Percentiles rank a stretch among this genome's conserved stretches.
These are phyloP conservation scores for Tokudaia tokunoshimensis DNA, from an alignment of 2,797 vertebrate genomes.

Conservation along the genomic window DNA sequence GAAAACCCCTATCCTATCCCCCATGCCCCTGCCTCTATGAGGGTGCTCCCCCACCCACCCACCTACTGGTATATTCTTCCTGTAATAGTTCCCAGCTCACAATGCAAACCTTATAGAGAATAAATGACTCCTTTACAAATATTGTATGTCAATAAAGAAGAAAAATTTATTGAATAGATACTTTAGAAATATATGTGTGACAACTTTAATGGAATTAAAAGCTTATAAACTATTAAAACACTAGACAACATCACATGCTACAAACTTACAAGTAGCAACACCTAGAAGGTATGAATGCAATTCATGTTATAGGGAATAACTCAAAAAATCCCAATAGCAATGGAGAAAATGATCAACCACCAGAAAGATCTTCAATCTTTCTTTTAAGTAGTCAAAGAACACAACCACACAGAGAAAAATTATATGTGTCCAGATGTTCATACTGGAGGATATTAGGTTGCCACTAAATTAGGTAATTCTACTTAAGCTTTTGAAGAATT, in stretches of 20 bases:
- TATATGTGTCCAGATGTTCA: background rate
- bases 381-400: background rate
- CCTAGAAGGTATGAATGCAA: background rate
- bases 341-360: background rate
- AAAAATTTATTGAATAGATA: background rate
- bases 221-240: background rate
- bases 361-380: background rate
- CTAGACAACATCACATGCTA: background rate
- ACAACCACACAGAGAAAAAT: constrained; percentile 1
- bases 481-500: background rate
- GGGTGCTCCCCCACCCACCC: too few species aligned
- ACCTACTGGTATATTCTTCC: background rate
- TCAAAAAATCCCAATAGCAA: background rate
- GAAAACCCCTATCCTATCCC: too few species aligned
- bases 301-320: background rate
- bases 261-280: background rate
- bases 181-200: background rate
- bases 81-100: background rate
- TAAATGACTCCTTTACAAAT: background rate
- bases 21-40: too few species aligned
- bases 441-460: background rate
- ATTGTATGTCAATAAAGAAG: background rate
- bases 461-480: background rate
- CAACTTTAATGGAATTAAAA: background rate
- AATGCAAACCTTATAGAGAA: background rate